These are phyloP conservation scores for Drosophila cardini DNA, from an alignment of 1,140 invertebrate species.

Conservation along the genomic window DNA sequence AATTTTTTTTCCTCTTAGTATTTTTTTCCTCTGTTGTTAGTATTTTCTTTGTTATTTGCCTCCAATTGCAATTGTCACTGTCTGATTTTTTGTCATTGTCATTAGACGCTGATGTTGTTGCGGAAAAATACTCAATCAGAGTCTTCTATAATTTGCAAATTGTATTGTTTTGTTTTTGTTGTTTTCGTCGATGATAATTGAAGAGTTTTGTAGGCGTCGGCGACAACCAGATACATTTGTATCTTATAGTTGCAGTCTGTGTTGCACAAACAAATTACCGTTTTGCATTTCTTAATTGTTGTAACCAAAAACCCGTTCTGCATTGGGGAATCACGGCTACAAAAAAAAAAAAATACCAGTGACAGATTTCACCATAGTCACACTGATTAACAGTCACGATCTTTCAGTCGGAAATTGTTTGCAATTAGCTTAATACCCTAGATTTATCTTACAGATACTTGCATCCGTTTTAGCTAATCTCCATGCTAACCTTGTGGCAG, in stretches of 20 bases:
- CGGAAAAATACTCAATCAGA: constrained; percentile 31
- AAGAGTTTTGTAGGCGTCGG: constrained; percentile 8
- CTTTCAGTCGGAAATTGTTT: neutral
- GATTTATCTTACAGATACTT: constrained; percentile 5
- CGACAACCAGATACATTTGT: neutral
- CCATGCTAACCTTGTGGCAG: constrained; percentile 11
- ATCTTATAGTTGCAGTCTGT: constrained; percentile 9
- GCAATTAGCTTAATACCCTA: constrained; percentile 6
- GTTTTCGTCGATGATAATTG: constrained; percentile 11
- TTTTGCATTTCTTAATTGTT: constrained; percentile 4
- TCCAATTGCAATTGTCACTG: constrained; percentile 36
- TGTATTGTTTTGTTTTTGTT: too few species aligned
- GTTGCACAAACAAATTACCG: constrained; percentile 13
- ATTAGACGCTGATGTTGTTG: constrained; percentile 33
- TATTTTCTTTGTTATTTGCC: neutral
- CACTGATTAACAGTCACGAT: constrained; percentile 13
- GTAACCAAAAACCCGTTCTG: neutral
- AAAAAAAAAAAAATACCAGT: constrained; percentile 16
- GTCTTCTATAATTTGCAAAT: constrained; percentile 15
- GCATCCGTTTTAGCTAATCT: neutral
- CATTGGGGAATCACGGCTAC: constrained; percentile 5
- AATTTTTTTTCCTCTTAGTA: constrained; percentile 8
- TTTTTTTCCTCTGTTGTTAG: neutral
- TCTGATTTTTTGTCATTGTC: constrained; percentile 25
- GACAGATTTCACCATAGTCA: neutral